Conservation (phyloP, 2,888 invertebrate species). For the Scaptomyza reducta region DNA sequence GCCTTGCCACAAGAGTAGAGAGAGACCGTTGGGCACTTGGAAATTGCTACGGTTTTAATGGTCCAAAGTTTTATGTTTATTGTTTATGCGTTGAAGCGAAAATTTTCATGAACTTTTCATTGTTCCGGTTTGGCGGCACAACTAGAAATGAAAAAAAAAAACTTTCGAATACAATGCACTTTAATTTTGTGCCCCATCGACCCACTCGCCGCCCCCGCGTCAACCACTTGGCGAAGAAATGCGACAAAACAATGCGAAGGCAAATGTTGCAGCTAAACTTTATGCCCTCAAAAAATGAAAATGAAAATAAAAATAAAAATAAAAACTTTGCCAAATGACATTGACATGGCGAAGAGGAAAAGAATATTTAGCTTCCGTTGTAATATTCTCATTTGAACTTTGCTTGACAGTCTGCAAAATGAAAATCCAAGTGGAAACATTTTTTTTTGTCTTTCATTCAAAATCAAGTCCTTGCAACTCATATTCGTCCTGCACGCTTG, state of each 20-base stretch:
- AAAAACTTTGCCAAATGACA: conserved; percentile 76
- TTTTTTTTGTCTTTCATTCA: conserved; percentile 10
- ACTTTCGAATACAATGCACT: conserved; percentile 78
- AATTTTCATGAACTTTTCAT: conserved; percentile 80
- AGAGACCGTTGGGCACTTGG: conserved; percentile 65
- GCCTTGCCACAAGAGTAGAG: neutral
- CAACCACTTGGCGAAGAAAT: conserved; percentile 25
- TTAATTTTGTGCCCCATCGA: conserved; percentile 57
- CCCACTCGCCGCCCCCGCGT: neutral
- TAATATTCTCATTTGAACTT: conserved; percentile 13
- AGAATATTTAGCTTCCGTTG: neutral
- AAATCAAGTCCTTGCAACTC: conserved; percentile 40
- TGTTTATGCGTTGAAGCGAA: conserved; percentile 80
- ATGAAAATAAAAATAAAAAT: conserved; percentile 31
- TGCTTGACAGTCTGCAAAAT: conserved; percentile 49
- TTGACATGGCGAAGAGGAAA: conserved; percentile 35
- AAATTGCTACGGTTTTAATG: conserved; percentile 74
- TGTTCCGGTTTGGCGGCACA: conserved; percentile 75
- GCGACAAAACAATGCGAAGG: conserved; percentile 68
- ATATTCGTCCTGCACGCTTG: neutral
- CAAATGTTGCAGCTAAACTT: conserved; percentile 80
- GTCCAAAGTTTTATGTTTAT: conserved; percentile 78
- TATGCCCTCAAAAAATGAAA: conserved; percentile 52
- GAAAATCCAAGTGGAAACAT: conserved; percentile 34
- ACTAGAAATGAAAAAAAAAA: conserved; percentile 25